A percentile compares a stretch with the other conserved stretches of the same genome.
Conservation (phyloP, 2,888 invertebrate species). For the Ceraclea dissimilis region DNA sequence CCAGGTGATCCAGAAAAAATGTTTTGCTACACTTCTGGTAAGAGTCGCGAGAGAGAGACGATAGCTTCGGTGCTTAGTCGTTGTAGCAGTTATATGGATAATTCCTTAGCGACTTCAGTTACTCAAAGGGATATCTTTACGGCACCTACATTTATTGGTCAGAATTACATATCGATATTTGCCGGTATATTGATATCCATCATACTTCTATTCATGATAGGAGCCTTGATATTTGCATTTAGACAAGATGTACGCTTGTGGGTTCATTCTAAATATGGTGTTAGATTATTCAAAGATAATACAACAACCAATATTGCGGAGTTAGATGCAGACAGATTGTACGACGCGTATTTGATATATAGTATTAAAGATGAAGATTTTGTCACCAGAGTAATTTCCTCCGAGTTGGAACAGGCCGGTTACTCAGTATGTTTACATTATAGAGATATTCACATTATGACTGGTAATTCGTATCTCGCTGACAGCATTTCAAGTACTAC, state of each 20-base stretch:
- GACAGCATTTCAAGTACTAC: slow-evolving; percentile 51
- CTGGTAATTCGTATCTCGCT: slow-evolving; percentile 48
- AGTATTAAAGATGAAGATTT: slow-evolving; percentile 73
- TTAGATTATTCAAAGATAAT: slow-evolving; percentile 69
- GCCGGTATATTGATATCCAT: slow-evolving; percentile 64
- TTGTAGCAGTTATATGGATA: slow-evolving; percentile 59
- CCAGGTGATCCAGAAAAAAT: slow-evolving; percentile 61
- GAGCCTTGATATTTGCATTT: slow-evolving; percentile 66
- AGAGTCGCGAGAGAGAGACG: slow-evolving; percentile 46
- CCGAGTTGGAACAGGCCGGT: slow-evolving; percentile 56
- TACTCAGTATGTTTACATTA: slow-evolving; percentile 46
- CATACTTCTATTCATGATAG: slow-evolving; percentile 60
- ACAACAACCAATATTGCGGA: slow-evolving; percentile 59
- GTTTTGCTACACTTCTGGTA: slow-evolving; percentile 55
- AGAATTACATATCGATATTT: slow-evolving; percentile 66
- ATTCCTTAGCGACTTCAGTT: slow-evolving; percentile 45
- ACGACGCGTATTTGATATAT: slow-evolving; percentile 84
- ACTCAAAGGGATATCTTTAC: slow-evolving; percentile 48
- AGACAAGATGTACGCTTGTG: slow-evolving; percentile 71
- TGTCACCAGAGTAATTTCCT: slow-evolving; percentile 59
- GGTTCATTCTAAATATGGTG: slow-evolving; percentile 72
- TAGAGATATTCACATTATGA: slow-evolving; percentile 38
- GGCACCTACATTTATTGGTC: slow-evolving; percentile 56
- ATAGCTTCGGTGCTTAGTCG: slow-evolving; percentile 48
- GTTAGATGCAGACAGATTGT: slow-evolving; percentile 63